Evolutionary conservation across 1,140 invertebrate genomes (phyloP).

Genomic region (Tetramorium simillimum): DNA sequence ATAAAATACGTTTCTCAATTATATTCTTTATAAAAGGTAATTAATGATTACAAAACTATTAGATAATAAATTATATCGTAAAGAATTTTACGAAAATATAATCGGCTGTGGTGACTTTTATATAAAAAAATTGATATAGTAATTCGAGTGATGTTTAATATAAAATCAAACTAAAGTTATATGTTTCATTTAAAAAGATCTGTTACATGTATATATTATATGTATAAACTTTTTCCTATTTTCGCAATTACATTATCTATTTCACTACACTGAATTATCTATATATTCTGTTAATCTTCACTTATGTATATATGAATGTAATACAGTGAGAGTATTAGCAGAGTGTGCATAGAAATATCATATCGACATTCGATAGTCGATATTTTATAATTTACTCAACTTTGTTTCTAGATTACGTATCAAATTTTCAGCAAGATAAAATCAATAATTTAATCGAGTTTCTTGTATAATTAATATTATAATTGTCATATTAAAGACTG

Average conservation of each 20-base stretch:
- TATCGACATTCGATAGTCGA: neutral
- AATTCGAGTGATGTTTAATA: conserved; percentile 1
- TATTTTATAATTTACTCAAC: neutral
- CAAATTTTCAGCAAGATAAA: neutral
- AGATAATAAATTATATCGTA: neutral
- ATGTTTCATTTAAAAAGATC: neutral
- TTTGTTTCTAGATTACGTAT: neutral
- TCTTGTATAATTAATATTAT: conserved; percentile 3
- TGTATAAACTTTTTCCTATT: neutral
- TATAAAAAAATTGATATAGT: neutral
- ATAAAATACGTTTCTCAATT: neutral
- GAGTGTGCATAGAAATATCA: neutral
- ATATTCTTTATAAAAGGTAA: neutral
- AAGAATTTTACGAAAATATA: neutral
- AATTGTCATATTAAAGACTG: neutral
- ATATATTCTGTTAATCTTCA: neutral
- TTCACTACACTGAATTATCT: neutral
- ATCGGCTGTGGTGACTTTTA: neutral
- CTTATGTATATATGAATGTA: neutral
- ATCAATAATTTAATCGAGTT: neutral
- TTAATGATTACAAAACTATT: neutral
- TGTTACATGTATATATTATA: neutral
- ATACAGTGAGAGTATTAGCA: neutral
- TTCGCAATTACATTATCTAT: neutral
- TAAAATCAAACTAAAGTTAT: conserved; percentile 11